These are phyloP conservation scores for Creontiades dilutus DNA, from an alignment of 2,888 invertebrate genomes.

Conservation along the genomic window DNA sequence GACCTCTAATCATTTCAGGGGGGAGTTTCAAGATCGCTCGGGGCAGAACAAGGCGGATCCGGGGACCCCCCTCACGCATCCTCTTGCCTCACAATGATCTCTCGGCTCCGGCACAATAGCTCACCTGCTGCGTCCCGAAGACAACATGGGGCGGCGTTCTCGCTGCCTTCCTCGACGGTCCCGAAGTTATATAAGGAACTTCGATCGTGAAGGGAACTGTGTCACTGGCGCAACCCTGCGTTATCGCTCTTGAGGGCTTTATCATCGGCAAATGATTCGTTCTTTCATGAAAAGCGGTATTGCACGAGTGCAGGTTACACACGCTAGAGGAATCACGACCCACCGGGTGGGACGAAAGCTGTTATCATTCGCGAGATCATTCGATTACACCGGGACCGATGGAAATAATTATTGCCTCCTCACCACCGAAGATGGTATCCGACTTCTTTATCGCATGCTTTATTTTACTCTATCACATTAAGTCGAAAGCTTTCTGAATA, in stretches of 20 bases:
- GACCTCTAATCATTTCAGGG: not conserved
- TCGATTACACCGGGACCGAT: too few relatives aligned
- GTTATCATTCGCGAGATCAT: not conserved
- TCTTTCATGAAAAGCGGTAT: constrained; percentile 2
- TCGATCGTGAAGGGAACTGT: constrained; percentile 40
- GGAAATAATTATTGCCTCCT: too few relatives aligned
- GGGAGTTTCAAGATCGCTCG: constrained; percentile 29
- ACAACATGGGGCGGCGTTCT: not conserved
- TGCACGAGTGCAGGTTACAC: constrained; percentile 9
- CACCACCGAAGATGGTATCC: too few relatives aligned
- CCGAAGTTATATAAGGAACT: constrained; percentile 17
- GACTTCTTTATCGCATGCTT: too few relatives aligned
- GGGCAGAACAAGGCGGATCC: not conserved
- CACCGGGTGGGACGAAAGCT: not conserved
- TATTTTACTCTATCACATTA: too few relatives aligned
- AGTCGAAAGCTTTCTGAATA: too few relatives aligned
- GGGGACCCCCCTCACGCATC: not conserved
- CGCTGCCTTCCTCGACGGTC: not conserved
- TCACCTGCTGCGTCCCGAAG: constrained; percentile 15
- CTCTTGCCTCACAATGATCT: not conserved
- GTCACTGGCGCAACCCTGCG: constrained; percentile 16
- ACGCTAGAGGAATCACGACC: not conserved
- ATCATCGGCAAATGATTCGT: constrained; percentile 22
- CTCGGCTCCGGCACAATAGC: not conserved
- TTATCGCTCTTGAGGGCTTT: not conserved